Conservation (phyloP, 2,888 invertebrate species). For the Pristionchus mayeri region DNA sequence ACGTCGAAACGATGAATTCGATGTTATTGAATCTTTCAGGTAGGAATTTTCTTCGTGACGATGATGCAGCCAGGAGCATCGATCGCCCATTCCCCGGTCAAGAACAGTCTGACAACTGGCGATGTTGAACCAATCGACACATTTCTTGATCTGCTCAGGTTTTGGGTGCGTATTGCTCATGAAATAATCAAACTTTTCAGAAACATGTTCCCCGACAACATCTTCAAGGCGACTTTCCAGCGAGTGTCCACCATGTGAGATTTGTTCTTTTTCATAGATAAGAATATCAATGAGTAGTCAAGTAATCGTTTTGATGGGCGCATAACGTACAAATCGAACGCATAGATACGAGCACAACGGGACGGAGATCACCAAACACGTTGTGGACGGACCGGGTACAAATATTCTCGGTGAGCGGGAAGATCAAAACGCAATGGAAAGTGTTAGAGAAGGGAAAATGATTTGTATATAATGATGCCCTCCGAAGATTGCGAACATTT, state of each 20-base stretch:
- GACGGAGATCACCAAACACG: slow-evolving; percentile 3
- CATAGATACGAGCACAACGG: slow-evolving; percentile 28
- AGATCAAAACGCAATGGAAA: too few relatives aligned
- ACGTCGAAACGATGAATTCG: not conserved
- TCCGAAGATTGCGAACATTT: too few relatives aligned
- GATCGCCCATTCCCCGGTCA: not conserved
- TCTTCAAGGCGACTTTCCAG: slow-evolving; percentile 39
- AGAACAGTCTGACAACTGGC: not conserved
- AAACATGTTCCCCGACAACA: slow-evolving; percentile 40
- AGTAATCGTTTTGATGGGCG: too few relatives aligned
- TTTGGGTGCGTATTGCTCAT: too few relatives aligned
- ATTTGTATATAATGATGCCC: too few relatives aligned
- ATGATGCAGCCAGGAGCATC: not conserved
- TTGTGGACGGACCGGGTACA: slow-evolving; percentile 21
- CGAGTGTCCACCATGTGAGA: not conserved
- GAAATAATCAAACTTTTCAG: slow-evolving; percentile 73
- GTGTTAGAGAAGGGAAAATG: too few relatives aligned
- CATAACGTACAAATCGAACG: not conserved
- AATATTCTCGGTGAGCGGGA: slow-evolving; percentile 7
- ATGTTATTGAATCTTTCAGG: not conserved
- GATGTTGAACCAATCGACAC: slow-evolving; percentile 33
- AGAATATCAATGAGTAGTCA: too few relatives aligned
- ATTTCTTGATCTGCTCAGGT: slow-evolving; percentile 15
- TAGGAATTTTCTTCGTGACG: slow-evolving; percentile 6
- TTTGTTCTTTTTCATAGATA: too few relatives aligned